Evolutionary conservation across 2,888 invertebrate genomes (phyloP).

Genomic region (Chorisops tibialis): DNA sequence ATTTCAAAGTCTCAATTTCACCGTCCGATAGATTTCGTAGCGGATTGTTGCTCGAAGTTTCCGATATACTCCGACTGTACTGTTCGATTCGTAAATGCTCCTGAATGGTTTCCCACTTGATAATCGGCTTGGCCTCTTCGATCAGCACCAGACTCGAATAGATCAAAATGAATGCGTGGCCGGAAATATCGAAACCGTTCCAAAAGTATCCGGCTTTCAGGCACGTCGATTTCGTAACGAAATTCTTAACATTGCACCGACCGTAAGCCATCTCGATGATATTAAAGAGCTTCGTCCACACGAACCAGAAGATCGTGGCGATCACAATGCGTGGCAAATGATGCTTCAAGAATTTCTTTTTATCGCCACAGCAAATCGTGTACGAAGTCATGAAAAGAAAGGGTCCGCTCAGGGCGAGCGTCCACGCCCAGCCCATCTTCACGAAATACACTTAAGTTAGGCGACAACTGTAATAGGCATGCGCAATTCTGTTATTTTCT

Average conservation of each 20-base stretch:
- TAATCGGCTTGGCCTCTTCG: constrained; percentile 86
- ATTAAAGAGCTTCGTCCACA: constrained; percentile 79
- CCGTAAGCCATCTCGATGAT: constrained; percentile 78
- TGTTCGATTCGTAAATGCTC: constrained; percentile 79
- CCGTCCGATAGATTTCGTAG: constrained; percentile 64
- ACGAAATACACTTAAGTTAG: constrained; percentile 93
- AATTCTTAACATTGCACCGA: constrained; percentile 64
- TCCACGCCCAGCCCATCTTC: constrained; percentile 98
- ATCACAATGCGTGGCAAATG: constrained; percentile 73
- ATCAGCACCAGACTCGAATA: constrained; percentile 88
- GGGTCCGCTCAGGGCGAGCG: constrained; percentile 71
- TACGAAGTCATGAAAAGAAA: constrained; percentile 79
- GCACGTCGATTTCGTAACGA: constrained; percentile 66
- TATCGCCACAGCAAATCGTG: constrained; percentile 79
- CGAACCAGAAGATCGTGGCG: constrained; percentile 85
- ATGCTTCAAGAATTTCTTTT: constrained; percentile 62
- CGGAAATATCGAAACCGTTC: constrained; percentile 94
- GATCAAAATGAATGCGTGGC: constrained; percentile 93
- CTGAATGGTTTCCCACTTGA: constrained; percentile 88
- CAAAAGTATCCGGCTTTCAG: constrained; percentile 78
- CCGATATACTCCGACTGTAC: constrained; percentile 63
- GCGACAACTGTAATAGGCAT: no score
- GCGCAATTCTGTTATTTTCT: no score
- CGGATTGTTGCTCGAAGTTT: constrained; percentile 61
- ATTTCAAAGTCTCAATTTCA: constrained; percentile 68